Conservation (phyloP, 92 coral and sea anemone species). For the Phymanthus crucifer region DNA sequence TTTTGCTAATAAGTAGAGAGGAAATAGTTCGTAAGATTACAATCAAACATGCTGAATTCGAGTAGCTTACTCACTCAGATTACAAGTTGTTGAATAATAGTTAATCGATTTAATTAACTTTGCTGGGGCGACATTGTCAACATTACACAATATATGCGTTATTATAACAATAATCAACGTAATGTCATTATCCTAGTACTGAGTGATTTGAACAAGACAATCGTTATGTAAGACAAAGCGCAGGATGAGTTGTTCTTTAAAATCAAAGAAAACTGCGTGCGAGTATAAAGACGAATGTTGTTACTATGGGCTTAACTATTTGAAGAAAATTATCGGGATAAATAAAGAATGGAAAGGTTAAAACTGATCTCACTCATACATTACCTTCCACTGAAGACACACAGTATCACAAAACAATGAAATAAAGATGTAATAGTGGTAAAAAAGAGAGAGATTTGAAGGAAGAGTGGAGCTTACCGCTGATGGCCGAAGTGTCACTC, state of each 20-base stretch:
- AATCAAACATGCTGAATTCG: background rate
- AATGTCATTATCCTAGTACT: background rate
- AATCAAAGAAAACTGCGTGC: background rate
- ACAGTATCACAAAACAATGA: background rate
- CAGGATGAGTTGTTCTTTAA: background rate
- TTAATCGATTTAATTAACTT: background rate
- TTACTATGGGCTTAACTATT: background rate
- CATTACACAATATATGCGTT: background rate
- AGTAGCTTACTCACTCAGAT: background rate
- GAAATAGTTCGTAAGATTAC: background rate
- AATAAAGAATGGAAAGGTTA: background rate
- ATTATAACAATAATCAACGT: background rate
- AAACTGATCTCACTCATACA: background rate
- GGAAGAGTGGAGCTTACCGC: constrained; percentile 24
- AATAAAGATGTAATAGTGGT: background rate
- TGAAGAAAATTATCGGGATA: background rate
- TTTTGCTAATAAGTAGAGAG: background rate
- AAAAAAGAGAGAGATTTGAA: background rate
- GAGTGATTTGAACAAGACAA: background rate
- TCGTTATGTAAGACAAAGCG: background rate
- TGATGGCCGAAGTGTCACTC: constrained; percentile 46
- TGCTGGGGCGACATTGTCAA: background rate
- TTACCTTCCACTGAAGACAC: background rate
- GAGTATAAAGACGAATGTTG: background rate
- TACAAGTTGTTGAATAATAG: background rate